Percentiles rank a stretch among this genome's conserved stretches.
These are phyloP conservation scores for Vulpes ferrilata DNA, from an alignment of 2,113 vertebrate genomes.

Conservation along the genomic window DNA sequence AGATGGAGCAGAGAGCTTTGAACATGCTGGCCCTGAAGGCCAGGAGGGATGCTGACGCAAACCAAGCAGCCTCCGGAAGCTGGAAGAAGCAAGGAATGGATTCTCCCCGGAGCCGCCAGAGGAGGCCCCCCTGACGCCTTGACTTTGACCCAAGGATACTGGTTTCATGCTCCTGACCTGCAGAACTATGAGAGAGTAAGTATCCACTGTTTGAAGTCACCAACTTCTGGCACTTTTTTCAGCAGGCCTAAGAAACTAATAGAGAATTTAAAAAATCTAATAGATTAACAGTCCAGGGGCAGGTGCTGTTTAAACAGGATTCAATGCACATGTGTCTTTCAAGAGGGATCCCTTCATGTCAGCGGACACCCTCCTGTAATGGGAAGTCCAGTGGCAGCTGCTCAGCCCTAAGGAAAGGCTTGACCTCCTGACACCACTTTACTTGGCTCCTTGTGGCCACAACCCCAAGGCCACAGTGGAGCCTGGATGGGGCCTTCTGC, in stretches of 20 bases:
- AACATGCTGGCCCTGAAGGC: not conserved
- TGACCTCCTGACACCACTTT: slow-evolving; percentile 20
- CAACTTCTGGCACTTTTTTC: not conserved
- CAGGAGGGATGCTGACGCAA: rapidly evolving
- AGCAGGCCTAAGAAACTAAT: not conserved
- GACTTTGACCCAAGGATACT: not conserved
- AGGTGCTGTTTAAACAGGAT: not conserved
- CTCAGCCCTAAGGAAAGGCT: not conserved
- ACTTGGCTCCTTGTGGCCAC: not conserved
- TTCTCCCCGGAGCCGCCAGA: rapidly evolving
- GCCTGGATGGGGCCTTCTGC: not conserved
- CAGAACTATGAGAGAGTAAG: not conserved
- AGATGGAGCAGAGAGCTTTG: not conserved
- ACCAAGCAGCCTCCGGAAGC: too few relatives aligned
- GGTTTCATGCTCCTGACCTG: not conserved
- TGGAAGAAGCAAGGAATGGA: too few relatives aligned
- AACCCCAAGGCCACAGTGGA: not conserved
- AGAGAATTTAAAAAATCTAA: not conserved
- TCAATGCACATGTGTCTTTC: not conserved
- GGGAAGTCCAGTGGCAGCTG: not conserved
- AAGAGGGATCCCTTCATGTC: not conserved
- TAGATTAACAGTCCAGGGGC: rapidly evolving
- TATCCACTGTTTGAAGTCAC: not conserved
- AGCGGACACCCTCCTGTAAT: not conserved
- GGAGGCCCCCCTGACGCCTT: rapidly evolving